phyloP scores from a whole-genome alignment of 1,140 invertebrate species.

The Arion vulgaris region DNA sequence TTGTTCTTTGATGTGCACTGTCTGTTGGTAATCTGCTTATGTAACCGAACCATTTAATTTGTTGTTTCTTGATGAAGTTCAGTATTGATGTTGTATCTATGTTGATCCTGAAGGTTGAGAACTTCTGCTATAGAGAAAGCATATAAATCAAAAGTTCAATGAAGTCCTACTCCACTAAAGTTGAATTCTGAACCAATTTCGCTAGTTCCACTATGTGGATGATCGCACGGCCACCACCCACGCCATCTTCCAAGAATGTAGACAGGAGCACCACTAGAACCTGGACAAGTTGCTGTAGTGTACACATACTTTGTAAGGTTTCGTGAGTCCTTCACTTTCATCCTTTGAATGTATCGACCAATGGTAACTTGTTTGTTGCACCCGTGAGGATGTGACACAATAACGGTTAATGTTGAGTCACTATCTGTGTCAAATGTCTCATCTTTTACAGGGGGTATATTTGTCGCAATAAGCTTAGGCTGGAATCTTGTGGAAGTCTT shows the following conservation, averaged over 20 bases:
- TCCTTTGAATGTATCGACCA: not conserved
- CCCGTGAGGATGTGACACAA: not conserved
- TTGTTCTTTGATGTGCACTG: no score
- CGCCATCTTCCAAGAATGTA: not conserved
- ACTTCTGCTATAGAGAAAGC: no score
- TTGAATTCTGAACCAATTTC: not conserved
- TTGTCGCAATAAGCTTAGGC: not conserved
- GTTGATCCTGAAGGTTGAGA: no score
- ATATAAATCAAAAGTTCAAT: not conserved
- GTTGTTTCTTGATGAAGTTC: no score
- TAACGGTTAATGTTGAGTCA: not conserved
- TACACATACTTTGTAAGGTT: not conserved
- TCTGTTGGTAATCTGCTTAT: no score
- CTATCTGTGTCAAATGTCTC: not conserved
- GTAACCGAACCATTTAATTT: no score
- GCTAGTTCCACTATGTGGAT: not conserved
- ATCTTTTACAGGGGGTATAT: not conserved
- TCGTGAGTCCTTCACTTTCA: not conserved
- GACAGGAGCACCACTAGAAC: not conserved
- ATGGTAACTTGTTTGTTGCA: not conserved
- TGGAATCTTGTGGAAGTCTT: not conserved
- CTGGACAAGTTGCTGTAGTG: not conserved
- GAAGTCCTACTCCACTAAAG: not conserved
- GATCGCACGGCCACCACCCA: not conserved
- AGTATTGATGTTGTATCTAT: no score